Evolutionary conservation across 2,888 invertebrate species (phyloP).

Genomic region (Drosophila meridionalis): DNA sequence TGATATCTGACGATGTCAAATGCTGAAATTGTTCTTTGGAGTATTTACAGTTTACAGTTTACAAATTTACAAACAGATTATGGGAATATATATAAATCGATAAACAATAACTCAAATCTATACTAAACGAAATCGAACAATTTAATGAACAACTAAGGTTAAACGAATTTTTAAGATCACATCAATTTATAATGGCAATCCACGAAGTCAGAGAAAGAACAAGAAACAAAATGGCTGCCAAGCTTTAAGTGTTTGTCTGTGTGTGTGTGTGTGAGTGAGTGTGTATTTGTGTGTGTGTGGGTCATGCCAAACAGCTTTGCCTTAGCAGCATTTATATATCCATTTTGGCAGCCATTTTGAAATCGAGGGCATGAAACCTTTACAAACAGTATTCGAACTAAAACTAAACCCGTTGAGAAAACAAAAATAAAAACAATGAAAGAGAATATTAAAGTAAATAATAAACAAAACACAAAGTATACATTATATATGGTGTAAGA

Average conservation of each 20-base stretch:
- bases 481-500: slow-evolving; percentile 36
- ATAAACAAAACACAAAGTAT: slow-evolving; percentile 35
- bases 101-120: slow-evolving; percentile 38
- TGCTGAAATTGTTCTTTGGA: slow-evolving; percentile 73
- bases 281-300: slow-evolving; percentile 27
- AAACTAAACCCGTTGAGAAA: slow-evolving; percentile 16
- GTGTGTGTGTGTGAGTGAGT: slow-evolving; percentile 29
- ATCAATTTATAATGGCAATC: slow-evolving; percentile 44
- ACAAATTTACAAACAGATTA: slow-evolving; percentile 75
- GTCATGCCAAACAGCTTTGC: slow-evolving; percentile 50
- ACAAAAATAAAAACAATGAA: slow-evolving; percentile 12
- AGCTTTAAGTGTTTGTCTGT: slow-evolving; percentile 43
- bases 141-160: slow-evolving; percentile 13
- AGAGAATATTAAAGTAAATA: not conserved
- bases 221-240: slow-evolving; percentile 50
- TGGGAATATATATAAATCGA: slow-evolving; percentile 33
- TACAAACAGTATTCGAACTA: slow-evolving; percentile 74
- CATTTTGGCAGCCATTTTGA: slow-evolving; percentile 57
- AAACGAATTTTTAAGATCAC: slow-evolving; percentile 60
- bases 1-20: slow-evolving; percentile 16
- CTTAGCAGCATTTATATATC: slow-evolving; percentile 56
- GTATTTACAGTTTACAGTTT: slow-evolving; percentile 77
- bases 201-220: slow-evolving; percentile 25
- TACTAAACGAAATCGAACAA: slow-evolving; percentile 20
- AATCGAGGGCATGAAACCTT: slow-evolving; percentile 42